Percentiles rank a stretch among this genome's conserved stretches.
These are phyloP conservation scores for Thymelicus acteon DNA, from an alignment of 2,888 invertebrate genomes.

Conservation along the genomic window DNA sequence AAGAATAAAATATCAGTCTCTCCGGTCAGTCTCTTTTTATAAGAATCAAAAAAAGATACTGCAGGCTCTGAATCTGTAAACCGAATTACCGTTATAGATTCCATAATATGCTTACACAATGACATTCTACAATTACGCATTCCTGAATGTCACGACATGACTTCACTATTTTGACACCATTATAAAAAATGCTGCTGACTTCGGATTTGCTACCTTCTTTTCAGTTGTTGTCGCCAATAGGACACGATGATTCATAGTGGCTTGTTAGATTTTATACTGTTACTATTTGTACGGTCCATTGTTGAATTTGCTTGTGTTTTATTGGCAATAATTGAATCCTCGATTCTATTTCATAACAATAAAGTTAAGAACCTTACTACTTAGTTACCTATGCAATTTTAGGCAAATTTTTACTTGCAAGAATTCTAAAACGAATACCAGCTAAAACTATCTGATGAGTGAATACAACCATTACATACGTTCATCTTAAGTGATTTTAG, in stretches of 20 bases:
- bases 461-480: too few relatives aligned
- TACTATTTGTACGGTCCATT: neutral
- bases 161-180: slow-evolving; percentile 6
- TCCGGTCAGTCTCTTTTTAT: neutral
- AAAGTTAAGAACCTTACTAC: too few relatives aligned
- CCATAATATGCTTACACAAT: slow-evolving; percentile 27
- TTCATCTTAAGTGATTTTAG: too few relatives aligned
- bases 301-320: neutral
- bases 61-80: neutral
- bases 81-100: slow-evolving; percentile 11
- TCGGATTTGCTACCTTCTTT: slow-evolving; percentile 14
- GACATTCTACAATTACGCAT: slow-evolving; percentile 29
- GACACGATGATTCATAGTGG: slow-evolving; percentile 15
- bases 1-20: neutral
- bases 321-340: neutral
- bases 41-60: neutral
- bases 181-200: slow-evolving; percentile 20
- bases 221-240: slow-evolving; percentile 20
- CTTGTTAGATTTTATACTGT: slow-evolving; percentile 13
- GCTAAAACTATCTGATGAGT: too few relatives aligned
- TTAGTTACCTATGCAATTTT: too few relatives aligned
- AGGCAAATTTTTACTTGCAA: too few relatives aligned
- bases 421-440: too few relatives aligned
- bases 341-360: neutral
- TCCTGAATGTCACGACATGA: slow-evolving; percentile 28